phyloP scores from a whole-genome alignment of 2,113 vertebrate species.

The Oreochromis niloticus region DNA sequence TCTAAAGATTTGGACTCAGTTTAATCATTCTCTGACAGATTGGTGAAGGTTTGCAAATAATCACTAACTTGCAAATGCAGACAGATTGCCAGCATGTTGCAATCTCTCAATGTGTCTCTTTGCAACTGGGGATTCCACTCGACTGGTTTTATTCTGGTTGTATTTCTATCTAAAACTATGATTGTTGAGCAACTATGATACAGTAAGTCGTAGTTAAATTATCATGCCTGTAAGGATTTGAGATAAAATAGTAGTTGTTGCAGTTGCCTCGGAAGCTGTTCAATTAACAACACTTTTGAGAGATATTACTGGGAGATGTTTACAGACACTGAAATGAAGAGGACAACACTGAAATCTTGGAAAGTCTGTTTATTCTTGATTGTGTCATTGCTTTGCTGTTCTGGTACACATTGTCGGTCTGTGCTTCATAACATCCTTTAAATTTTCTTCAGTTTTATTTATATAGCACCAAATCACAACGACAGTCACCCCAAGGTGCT shows the following conservation, averaged over 20 bases:
- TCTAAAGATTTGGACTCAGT: background rate
- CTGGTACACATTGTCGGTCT: background rate
- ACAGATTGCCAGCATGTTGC: background rate
- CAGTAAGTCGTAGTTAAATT: background rate
- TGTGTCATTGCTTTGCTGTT: background rate
- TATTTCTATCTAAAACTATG: background rate
- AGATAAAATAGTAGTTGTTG: background rate
- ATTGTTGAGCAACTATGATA: background rate
- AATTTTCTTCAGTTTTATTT: background rate
- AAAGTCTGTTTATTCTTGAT: background rate
- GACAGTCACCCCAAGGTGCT: background rate
- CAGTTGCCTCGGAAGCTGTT: background rate
- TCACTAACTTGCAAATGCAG: background rate
- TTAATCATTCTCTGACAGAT: background rate
- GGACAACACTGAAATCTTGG: background rate
- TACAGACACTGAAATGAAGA: background rate
- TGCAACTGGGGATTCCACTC: background rate
- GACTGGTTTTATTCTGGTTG: background rate
- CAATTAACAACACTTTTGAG: background rate
- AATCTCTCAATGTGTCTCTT: background rate
- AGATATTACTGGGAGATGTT: background rate
- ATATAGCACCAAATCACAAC: background rate
- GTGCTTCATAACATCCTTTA: background rate
- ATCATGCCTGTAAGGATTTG: background rate
- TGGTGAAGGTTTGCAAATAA: background rate